Base-by-base conservation (phyloP, 2,797 vertebrate genomes). In the Sebastes trivittatus region DNA sequence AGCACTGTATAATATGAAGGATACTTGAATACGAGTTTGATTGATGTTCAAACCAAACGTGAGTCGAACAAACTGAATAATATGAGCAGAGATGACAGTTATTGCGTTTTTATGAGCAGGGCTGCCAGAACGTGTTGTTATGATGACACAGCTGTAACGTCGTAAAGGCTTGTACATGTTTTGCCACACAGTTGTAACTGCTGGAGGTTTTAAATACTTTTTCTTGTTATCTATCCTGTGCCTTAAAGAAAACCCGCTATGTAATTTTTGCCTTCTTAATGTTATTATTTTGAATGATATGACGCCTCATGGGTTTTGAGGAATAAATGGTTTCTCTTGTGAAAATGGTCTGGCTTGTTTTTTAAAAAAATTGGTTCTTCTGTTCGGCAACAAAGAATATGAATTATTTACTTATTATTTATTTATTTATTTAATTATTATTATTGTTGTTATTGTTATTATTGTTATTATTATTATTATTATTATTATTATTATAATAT, bases 141-240 rank as follows among this genome's bases (percentile, higher is more conserved):
- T 62, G 80, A 83, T 64, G 70, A 81, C 77, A 77, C 72, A 77
- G 76, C 36, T 77, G 34, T 42, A 27, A 49, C 56, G 74, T 75
- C 42, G 23, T 68, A 7, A 52, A 36, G 62, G 72, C 81, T 83
- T 91, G 88, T 89, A 84, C 42, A 70, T 90, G 86, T 91, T 88
- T 89, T 88, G 77, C 84, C 73, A 86, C 80, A 85, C 85, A 60
- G 29, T 88, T 87, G 60, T 75, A 75, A 84, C 74, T 86, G 77
- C 88, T 83, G 65, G 62, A 89, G 88, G 63, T 73, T 80, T 91
- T 84, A 30, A 89, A 90, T 72, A 80, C 38, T 79, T 84, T 38
- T 87, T 88, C 49, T 87, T 85, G 80, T 92, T 85, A 88, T 93
- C 83, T 93, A 91, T 93, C 92, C 87, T 88, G 95, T 95, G 95